phyloP scores from a whole-genome alignment of 2,113 vertebrate species.

The Bufo gargarizans region DNA sequence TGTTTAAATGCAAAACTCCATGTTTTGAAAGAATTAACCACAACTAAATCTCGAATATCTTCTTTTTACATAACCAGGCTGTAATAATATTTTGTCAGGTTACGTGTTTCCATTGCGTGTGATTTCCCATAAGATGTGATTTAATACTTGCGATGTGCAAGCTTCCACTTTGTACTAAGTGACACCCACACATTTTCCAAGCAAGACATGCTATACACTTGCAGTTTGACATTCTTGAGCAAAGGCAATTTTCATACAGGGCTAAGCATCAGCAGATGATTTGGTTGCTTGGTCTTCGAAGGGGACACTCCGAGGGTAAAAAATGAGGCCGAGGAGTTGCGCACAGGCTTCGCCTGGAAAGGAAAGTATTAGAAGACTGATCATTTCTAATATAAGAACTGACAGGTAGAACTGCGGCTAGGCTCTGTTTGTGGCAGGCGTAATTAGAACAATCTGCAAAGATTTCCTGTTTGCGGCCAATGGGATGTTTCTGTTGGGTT shows the following conservation, averaged over 20 bases:
- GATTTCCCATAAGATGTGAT: constrained; percentile 12
- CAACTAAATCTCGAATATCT: background rate
- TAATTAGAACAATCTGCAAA: constrained; percentile 82
- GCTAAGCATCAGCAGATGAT: background rate
- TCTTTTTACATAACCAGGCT: background rate
- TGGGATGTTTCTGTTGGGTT: constrained; percentile 81
- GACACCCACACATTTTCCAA: constrained; percentile 31
- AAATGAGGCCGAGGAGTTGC: background rate
- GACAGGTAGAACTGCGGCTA: constrained; percentile 70
- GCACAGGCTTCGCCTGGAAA: background rate
- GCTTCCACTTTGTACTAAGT: constrained; percentile 1
- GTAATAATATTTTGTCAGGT: background rate
- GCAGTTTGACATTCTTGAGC: background rate
- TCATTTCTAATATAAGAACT: constrained; percentile 63
- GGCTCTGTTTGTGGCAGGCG: constrained; percentile 74
- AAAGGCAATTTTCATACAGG: background rate
- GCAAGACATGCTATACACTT: background rate
- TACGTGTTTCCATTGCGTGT: constrained; percentile 22
- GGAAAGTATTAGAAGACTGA: constrained; percentile 27
- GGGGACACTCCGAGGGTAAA: background rate
- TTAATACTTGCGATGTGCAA: constrained; percentile 18
- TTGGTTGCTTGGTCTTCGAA: background rate
- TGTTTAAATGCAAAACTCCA: background rate
- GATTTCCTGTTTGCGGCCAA: constrained; percentile 79
- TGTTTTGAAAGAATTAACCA: background rate